Percentiles rank a stretch among this genome's conserved stretches.
phyloP scores from a whole-genome alignment of 2,797 vertebrate genomes.

The Crenuchus spilurus region DNA sequence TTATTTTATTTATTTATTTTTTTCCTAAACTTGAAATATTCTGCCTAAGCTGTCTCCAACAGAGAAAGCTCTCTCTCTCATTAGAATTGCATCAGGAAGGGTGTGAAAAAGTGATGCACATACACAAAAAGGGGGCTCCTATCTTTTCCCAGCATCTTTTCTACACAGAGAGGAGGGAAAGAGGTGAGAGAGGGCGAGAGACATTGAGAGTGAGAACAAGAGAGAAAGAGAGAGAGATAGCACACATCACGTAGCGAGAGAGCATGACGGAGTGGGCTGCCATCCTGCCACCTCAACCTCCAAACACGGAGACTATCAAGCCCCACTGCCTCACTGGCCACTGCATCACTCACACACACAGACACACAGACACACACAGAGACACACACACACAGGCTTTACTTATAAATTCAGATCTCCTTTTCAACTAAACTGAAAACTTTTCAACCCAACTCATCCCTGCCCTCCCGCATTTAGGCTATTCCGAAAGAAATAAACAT shows the following conservation, averaged over 20 bases:
- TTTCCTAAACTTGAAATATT: constrained; percentile 73
- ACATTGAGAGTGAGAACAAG: constrained; percentile 18
- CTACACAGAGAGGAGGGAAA: constrained; percentile 64
- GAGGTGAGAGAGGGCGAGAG: constrained; percentile 48
- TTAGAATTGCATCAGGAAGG: constrained; percentile 74
- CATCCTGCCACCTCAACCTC: constrained; percentile 69
- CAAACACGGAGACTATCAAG: constrained; percentile 59
- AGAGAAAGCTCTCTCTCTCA: constrained; percentile 72
- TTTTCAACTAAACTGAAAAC: constrained; percentile 12
- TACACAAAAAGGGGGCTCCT: constrained; percentile 64
- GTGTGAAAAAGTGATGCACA: constrained; percentile 76
- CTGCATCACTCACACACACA: constrained; percentile 61
- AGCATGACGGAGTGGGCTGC: constrained; percentile 54
- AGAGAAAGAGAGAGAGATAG: constrained; percentile 19
- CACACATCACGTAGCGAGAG: constrained; percentile 54
- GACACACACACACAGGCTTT: constrained; percentile 32
- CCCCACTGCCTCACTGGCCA: constrained; percentile 56
- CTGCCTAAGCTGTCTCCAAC: constrained; percentile 77
- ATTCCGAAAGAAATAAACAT: constrained; percentile 22
- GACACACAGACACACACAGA: constrained; percentile 21
- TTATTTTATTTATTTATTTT: constrained; percentile 38
- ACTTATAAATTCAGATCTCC: constrained; percentile 37
- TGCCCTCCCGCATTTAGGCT: not conserved
- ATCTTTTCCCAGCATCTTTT: constrained; percentile 51
- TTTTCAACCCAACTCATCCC: constrained; percentile 8